Evolutionary conservation across 2,888 invertebrate genomes (phyloP).

Genomic region (Pediacus dermestoides): DNA sequence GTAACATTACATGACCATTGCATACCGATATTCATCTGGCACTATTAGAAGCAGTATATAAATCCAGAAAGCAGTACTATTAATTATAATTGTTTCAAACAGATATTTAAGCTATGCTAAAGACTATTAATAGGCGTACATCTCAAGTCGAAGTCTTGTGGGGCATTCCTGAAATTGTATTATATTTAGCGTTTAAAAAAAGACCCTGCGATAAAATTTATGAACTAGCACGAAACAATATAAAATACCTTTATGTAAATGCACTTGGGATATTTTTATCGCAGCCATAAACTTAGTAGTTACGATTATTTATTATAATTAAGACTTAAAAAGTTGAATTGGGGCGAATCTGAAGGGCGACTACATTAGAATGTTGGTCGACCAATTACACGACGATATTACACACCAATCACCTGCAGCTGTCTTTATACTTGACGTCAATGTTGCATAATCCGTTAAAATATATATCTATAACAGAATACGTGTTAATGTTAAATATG

Average conservation of each 20-base stretch:
- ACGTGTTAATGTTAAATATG: too few relatives aligned
- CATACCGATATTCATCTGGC: slow-evolving; percentile 17
- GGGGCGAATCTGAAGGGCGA: slow-evolving; percentile 33
- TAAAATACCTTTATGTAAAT: too few relatives aligned
- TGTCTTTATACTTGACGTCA: slow-evolving; percentile 13
- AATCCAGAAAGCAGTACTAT: background rate
- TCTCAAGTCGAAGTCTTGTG: too few relatives aligned
- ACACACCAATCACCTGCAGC: slow-evolving; percentile 28
- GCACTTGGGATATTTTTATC: too few relatives aligned
- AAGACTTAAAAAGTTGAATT: slow-evolving; percentile 25
- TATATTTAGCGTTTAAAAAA: too few relatives aligned
- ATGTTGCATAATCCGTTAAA: slow-evolving; percentile 14
- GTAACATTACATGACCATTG: slow-evolving; percentile 23
- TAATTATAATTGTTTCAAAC: slow-evolving; percentile 6
- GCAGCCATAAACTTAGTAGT: slow-evolving; percentile 20
- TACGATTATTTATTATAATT: slow-evolving; percentile 23
- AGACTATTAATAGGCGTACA: too few relatives aligned
- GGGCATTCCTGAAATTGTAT: too few relatives aligned
- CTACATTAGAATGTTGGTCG: slow-evolving; percentile 32
- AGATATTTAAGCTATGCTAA: background rate
- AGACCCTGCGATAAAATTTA: too few relatives aligned
- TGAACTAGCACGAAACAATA: too few relatives aligned
- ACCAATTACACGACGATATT: slow-evolving; percentile 32
- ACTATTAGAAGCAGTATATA: slow-evolving; percentile 4
- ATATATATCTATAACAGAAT: too few relatives aligned